Evolutionary conservation across 2,113 vertebrate genomes (phyloP).

Genomic region (Propithecus coquereli): DNA sequence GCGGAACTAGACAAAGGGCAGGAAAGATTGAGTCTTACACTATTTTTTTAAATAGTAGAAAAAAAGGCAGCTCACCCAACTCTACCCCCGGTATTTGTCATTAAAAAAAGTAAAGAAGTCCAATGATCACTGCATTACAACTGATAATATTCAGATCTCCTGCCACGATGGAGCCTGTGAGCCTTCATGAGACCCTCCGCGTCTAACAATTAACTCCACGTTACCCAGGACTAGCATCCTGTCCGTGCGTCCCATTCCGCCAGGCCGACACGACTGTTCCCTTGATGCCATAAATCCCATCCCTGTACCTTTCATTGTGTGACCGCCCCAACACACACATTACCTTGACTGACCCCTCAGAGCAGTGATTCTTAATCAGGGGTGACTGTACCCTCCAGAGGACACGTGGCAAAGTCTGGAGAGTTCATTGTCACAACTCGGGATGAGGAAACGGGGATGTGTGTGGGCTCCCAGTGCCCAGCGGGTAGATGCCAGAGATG

Average conservation of each 20-base stretch:
- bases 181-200: too few relatives aligned
- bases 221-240: not conserved
- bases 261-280: not conserved
- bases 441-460: not conserved
- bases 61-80: not conserved
- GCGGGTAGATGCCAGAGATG: not conserved
- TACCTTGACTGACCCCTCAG: not conserved
- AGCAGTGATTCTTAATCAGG: not conserved
- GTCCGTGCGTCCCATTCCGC: not conserved
- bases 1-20: not conserved
- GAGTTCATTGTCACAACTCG: not conserved
- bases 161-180: not conserved
- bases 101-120: not conserved
- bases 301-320: not conserved
- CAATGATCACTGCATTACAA: not conserved
- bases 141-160: not conserved
- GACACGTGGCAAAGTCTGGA: not conserved
- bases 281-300: not conserved
- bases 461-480: too few relatives aligned
- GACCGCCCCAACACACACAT: too few relatives aligned
- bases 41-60: not conserved
- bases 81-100: not conserved
- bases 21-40: not conserved
- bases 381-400: not conserved
- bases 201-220: not conserved